Conservation (phyloP, 2,113 vertebrate genomes). For the Orycteropus afer region DNA sequence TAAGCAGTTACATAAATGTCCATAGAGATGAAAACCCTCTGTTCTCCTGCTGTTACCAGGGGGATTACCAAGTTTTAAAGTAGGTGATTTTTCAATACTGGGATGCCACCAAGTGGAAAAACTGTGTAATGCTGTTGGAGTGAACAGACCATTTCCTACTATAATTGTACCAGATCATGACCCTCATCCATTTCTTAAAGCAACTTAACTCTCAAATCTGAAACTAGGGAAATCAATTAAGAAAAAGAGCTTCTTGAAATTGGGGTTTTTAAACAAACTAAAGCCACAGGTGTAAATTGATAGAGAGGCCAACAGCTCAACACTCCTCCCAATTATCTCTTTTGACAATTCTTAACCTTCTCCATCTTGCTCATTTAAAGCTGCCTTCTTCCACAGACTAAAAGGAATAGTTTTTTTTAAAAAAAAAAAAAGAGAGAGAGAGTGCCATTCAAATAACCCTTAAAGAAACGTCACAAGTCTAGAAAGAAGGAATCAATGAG, state of each 20-base stretch:
- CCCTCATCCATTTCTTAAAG: background rate
- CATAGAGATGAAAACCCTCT: background rate
- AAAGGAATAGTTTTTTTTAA: background rate
- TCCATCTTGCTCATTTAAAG: background rate
- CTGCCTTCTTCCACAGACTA: background rate
- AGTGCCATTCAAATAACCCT: background rate
- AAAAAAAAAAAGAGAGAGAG: background rate
- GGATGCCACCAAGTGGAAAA: constrained; percentile 85
- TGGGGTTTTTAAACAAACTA: background rate
- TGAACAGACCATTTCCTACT: background rate
- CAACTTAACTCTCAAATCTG: constrained; percentile 1
- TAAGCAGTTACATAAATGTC: background rate
- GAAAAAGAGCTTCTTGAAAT: constrained; percentile 39
- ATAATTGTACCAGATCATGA: background rate
- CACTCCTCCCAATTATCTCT: constrained; percentile 21
- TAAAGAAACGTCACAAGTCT: background rate
- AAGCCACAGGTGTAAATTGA: background rate
- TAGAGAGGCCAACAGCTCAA: background rate
- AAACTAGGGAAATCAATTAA: constrained; percentile 21
- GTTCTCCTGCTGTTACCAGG: background rate
- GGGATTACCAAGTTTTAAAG: constrained; percentile 18
- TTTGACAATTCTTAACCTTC: background rate
- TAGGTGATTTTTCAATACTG: constrained; percentile 59
- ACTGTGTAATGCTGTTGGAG: constrained; percentile 54
- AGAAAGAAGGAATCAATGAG: background rate